These are phyloP conservation scores for Euspilapteryx auroguttella DNA, from an alignment of 2,888 invertebrate species.

Conservation along the genomic window DNA sequence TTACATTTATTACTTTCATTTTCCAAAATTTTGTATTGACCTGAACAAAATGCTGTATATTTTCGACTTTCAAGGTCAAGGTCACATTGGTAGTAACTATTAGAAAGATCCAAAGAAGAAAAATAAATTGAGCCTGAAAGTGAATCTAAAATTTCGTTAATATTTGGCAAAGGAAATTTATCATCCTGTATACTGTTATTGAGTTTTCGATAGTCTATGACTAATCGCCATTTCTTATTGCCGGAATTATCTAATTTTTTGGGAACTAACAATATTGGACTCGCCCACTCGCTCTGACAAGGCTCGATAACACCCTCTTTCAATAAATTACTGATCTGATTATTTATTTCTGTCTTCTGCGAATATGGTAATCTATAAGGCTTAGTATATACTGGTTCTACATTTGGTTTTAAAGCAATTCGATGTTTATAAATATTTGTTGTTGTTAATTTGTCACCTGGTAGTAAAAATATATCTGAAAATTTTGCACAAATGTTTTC, in stretches of 20 bases:
- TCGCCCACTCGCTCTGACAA: background rate
- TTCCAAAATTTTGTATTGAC: too few species aligned
- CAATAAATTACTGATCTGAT: background rate
- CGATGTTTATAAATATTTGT: background rate
- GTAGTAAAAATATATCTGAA: background rate
- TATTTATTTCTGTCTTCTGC: background rate
- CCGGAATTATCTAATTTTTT: background rate
- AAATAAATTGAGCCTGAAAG: conserved; percentile 1
- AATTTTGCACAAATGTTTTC: background rate
- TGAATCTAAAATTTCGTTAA: conserved; percentile 1
- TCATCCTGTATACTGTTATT: background rate
- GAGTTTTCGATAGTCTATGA: background rate
- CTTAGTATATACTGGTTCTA: background rate
- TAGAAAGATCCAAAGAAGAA: background rate
- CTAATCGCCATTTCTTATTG: background rate
- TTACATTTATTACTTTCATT: too few species aligned
- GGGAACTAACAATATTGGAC: background rate
- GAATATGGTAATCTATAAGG: background rate
- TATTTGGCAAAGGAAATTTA: too few species aligned
- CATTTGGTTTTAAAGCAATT: background rate
- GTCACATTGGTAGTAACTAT: background rate
- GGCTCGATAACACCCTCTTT: background rate
- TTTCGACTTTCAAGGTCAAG: conserved; percentile 1
- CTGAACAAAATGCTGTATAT: conserved; percentile 5
- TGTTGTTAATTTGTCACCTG: background rate